A percentile compares a stretch with the other conserved stretches of the same genome.
Evolutionary conservation across 2,888 invertebrate genomes (phyloP).

Genomic region (Auanema sp.): DNA sequence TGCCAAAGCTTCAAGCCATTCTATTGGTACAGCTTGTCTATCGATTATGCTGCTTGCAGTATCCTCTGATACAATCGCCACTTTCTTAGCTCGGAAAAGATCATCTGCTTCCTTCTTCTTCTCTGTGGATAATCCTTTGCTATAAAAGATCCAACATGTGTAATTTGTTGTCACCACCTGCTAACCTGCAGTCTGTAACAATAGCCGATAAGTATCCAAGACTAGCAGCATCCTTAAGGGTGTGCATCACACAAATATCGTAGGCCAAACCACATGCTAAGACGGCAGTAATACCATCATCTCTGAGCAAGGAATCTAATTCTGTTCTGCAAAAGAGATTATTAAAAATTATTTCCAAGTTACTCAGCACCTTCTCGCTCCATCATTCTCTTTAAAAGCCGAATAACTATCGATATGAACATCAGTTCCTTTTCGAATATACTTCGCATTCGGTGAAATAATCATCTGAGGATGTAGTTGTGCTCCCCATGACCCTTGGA

Average conservation of each 20-base stretch:
- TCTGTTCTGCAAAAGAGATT: conserved; percentile 76
- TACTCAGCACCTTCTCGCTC: conserved; percentile 67
- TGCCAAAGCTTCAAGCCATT: conserved; percentile 11
- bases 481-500: conserved; percentile 91
- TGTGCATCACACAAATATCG: conserved; percentile 80
- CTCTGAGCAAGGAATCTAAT: conserved; percentile 78
- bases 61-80: conserved; percentile 41
- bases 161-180: background rate
- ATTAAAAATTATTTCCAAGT: background rate
- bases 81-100: conserved; percentile 43
- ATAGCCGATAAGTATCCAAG: conserved; percentile 53
- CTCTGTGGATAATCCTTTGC: conserved; percentile 50
- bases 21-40: conserved; percentile 11
- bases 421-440: conserved; percentile 76
- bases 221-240: conserved; percentile 42
- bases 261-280: conserved; percentile 92
- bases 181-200: conserved; percentile 51
- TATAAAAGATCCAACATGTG: conserved; percentile 20
- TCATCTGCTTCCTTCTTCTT: conserved; percentile 50
- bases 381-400: conserved; percentile 96
- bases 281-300: conserved; percentile 83
- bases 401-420: conserved; percentile 95
- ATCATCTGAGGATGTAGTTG: conserved; percentile 82
- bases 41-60: conserved; percentile 7
- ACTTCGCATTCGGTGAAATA: conserved; percentile 45